Conservation (phyloP, 1,140 invertebrate genomes). For the Papilio dardanus region DNA sequence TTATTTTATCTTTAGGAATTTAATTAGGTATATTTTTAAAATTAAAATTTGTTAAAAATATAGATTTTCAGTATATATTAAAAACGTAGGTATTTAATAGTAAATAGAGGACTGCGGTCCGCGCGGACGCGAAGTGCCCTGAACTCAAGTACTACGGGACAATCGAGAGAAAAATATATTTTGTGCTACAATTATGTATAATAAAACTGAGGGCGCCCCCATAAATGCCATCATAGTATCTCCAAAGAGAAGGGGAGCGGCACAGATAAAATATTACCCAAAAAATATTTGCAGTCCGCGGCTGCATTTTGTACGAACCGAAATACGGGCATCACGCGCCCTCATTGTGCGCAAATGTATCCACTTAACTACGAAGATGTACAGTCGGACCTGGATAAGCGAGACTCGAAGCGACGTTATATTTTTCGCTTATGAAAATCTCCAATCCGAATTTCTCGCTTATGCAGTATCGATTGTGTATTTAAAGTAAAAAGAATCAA, state of each 20-base stretch:
- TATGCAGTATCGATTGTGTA: too few relatives aligned
- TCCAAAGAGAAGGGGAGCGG: constrained; percentile 52
- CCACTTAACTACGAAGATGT: constrained; percentile 72
- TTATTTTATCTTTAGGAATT: constrained; percentile 79
- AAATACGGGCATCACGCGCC: constrained; percentile 50
- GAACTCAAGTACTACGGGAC: constrained; percentile 62
- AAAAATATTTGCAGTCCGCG: constrained; percentile 57
- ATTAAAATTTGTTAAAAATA: constrained; percentile 81
- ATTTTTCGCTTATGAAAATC: too few relatives aligned
- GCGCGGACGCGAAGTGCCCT: constrained; percentile 37
- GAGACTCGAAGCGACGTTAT: too few relatives aligned
- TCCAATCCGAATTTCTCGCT: too few relatives aligned
- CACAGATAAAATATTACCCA: constrained; percentile 58
- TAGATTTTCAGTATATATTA: constrained; percentile 78
- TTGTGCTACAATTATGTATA: constrained; percentile 52
- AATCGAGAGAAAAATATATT: constrained; percentile 64
- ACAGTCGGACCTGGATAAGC: too few relatives aligned
- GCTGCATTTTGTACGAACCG: constrained; percentile 50
- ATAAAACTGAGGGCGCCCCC: constrained; percentile 64
- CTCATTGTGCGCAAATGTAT: constrained; percentile 76
- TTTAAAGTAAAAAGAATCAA: constrained; percentile 71
- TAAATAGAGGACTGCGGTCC: constrained; percentile 60
- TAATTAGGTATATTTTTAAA: constrained; percentile 78
- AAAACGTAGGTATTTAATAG: constrained; percentile 70
- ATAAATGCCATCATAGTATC: constrained; percentile 70